Base-by-base conservation (phyloP, 2,797 vertebrate species). In the Pseudopleuronectes americanus region DNA sequence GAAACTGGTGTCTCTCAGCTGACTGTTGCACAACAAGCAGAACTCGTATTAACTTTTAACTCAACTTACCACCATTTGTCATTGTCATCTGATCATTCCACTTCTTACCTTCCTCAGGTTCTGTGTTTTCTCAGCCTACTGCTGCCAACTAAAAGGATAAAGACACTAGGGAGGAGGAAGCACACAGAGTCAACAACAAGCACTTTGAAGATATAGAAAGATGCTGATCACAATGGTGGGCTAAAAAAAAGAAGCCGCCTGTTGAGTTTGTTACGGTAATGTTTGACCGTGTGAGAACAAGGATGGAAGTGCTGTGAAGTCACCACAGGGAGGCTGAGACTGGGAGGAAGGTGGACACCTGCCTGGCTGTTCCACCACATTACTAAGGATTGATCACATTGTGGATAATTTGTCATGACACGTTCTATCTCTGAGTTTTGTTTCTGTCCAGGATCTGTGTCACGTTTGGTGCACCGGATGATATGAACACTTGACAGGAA, bases 121-220 rank as follows among this genome's bases (percentile, higher is more conserved):
- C 76, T 60, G 48, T 68, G 79, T 77, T 80, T 83, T 78, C 74
- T 82, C 80, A 84, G 78, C 81, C 67, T 72, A 68, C 79, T 83
- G 87, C 86, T 88, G 89, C 82, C 88, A 88, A 76, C 59, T 74
- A 8, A 71, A 82, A 70, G 56, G 33, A 69, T 55, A 67, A 74
- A 70, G 66, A 66, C 72, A 59, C 63, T 64, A 56, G 48, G 79
- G 62, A 41, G 43, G 73, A 84, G 0, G 56, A 83, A 80, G 89
- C 87, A 88, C 84, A 91, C 84, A 84, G 61, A 76, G 69, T 79
- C 76, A 73, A 74, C 71, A 63, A 77, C 22, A 58, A 59, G 74
- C 75, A 73, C 71, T 78, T 79, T 22, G 68, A 43, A 83, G 68
- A 68, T 60, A 72, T 8, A 8, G 3, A 53, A 80, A 65, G 63